A percentile compares a stretch with the other conserved stretches of the same genome.
These are phyloP conservation scores for Heteronetta atricapilla DNA, from an alignment of 2,113 vertebrate genomes.

Conservation along the genomic window DNA sequence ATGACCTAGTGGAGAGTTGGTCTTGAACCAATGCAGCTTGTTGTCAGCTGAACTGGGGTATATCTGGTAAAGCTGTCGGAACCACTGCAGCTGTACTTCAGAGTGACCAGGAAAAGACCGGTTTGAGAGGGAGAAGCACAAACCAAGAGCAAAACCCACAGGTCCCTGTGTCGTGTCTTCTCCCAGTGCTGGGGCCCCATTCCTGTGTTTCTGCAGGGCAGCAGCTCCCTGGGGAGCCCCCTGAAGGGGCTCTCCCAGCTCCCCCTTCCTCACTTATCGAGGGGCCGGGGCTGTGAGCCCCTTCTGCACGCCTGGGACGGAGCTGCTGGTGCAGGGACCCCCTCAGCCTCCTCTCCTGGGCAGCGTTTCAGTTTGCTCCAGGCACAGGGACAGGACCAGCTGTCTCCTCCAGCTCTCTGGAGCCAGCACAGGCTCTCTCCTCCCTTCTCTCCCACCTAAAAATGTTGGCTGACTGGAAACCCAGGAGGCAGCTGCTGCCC, in stretches of 20 bases:
- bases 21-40: not conserved
- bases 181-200: fast-evolving
- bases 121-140: not conserved
- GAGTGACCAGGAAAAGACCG: not conserved
- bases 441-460: not conserved
- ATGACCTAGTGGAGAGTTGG: not conserved
- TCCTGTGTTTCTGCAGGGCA: fast-evolving
- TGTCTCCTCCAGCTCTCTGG: not conserved
- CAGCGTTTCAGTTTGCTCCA: not conserved
- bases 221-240: not conserved
- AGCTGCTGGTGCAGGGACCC: not conserved
- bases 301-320: not conserved
- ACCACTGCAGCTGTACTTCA: not conserved
- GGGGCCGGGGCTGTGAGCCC: not conserved
- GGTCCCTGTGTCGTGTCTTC: not conserved
- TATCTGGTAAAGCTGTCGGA: fast-evolving
- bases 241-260: not conserved
- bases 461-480: not conserved
- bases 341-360: not conserved
- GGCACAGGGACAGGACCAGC: not conserved
- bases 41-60: not conserved
- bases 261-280: fast-evolving
- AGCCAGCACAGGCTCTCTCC: not conserved
- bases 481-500: not conserved
- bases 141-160: not conserved